These are phyloP conservation scores for Gallinago media DNA, from an alignment of 2,113 vertebrate species.

Conservation along the genomic window DNA sequence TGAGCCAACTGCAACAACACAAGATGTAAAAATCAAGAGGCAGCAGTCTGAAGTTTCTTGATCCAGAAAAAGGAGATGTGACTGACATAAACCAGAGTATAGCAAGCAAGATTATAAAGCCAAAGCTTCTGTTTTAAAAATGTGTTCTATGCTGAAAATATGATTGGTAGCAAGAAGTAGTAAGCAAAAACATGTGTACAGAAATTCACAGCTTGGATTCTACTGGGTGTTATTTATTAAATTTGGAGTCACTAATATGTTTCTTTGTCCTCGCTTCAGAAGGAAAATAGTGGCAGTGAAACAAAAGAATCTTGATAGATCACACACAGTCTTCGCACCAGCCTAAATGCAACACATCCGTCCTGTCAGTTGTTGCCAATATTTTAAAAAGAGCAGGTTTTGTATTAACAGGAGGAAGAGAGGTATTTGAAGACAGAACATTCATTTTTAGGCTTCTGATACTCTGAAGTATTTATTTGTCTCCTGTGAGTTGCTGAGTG, in stretches of 20 bases:
- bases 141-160: background rate
- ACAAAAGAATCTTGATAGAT: background rate
- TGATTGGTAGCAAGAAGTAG: background rate
- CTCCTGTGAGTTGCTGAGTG: background rate
- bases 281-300: background rate
- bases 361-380: background rate
- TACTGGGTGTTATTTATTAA: conserved; percentile 8
- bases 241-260: background rate
- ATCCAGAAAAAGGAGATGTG: background rate
- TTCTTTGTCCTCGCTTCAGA: background rate
- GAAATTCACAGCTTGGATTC: conserved; percentile 8
- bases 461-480: background rate
- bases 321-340: background rate
- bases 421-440: background rate
- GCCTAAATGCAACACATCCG: background rate
- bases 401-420: background rate
- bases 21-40: background rate
- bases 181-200: background rate
- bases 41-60: background rate
- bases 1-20: background rate
- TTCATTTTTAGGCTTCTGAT: background rate
- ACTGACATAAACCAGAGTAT: background rate
- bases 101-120: background rate
- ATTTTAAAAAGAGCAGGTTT: background rate
- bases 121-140: conserved; percentile 27